phyloP scores from a whole-genome alignment of 2,888 invertebrate species.

The Melikaiella ostensackeni region DNA sequence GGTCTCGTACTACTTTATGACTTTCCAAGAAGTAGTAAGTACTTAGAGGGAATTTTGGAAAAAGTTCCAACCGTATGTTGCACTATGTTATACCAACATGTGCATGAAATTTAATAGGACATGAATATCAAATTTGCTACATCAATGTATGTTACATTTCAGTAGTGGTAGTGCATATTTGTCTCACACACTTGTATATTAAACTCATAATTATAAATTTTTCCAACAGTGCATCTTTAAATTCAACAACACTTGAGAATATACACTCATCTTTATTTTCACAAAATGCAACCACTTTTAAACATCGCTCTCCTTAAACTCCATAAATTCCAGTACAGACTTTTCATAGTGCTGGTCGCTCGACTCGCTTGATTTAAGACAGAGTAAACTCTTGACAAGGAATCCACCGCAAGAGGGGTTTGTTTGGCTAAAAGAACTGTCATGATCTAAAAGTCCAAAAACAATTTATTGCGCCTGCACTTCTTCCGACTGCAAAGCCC shows the following conservation, averaged over 20 bases:
- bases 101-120: no score
- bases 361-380: not conserved
- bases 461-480: conserved; percentile 4
- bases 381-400: conserved; percentile 4
- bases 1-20: no score
- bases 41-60: no score
- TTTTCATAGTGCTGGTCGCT: not conserved
- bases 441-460: not conserved
- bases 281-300: not conserved
- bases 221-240: not conserved
- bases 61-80: no score
- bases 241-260: not conserved
- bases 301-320: not conserved
- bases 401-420: not conserved
- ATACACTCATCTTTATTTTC: not conserved
- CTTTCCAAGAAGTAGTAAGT: no score
- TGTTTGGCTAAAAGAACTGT: not conserved
- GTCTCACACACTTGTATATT: no score
- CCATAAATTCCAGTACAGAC: not conserved
- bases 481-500: not conserved
- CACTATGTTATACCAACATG: no score
- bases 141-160: no score
- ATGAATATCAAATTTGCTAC: no score
- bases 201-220: no score
- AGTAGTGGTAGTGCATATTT: no score